Conservation (phyloP, 2,113 vertebrate genomes). For the Aegotheles bennettii region DNA sequence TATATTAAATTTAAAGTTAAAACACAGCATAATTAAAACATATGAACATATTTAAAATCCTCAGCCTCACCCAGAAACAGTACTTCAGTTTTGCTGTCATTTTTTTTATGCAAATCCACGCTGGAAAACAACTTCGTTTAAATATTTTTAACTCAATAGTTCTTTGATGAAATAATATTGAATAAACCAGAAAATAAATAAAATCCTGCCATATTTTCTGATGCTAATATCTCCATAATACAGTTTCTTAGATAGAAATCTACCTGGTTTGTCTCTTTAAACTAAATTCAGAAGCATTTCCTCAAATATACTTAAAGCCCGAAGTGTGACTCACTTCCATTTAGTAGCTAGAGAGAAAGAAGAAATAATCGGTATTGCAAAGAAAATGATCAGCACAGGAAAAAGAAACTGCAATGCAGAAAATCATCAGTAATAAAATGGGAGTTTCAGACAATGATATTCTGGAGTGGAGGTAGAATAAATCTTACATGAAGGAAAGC, state of each 20-base stretch:
- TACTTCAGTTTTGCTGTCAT: neutral
- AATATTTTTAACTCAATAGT: neutral
- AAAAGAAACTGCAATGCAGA: neutral
- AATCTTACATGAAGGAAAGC: neutral
- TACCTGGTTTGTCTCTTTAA: neutral
- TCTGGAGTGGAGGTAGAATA: neutral
- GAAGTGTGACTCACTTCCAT: neutral
- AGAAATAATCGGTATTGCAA: neutral
- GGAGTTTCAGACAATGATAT: neutral
- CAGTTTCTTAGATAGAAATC: neutral
- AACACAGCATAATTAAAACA: neutral
- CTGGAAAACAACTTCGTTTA: neutral
- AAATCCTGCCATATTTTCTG: neutral
- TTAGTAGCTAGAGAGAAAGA: neutral
- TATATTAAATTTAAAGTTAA: neutral
- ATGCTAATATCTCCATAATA: neutral
- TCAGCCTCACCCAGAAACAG: neutral
- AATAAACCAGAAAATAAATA: neutral
- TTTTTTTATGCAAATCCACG: neutral
- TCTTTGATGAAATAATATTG: neutral
- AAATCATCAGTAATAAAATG: neutral
- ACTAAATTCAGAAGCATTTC: neutral
- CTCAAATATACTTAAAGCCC: neutral
- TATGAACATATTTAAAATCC: neutral
- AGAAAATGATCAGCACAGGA: neutral